These are phyloP conservation scores for Pterostichus niger DNA, from an alignment of 2,888 invertebrate species.

Conservation along the genomic window DNA sequence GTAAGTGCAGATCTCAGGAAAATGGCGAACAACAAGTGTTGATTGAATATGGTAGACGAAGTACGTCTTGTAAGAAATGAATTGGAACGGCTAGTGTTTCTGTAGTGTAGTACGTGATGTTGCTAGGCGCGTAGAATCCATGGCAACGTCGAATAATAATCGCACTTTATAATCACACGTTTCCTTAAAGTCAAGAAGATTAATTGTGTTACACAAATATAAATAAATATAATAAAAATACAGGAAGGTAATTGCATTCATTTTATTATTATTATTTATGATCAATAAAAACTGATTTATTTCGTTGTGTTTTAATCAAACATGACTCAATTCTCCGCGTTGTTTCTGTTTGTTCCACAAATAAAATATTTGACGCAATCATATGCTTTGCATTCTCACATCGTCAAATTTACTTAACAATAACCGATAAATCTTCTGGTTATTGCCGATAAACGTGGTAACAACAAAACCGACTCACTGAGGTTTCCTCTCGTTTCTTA, in stretches of 20 bases:
- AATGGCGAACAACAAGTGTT: no score
- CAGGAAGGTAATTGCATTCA: constrained; percentile 42
- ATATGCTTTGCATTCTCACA: not conserved
- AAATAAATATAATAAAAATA: constrained; percentile 40
- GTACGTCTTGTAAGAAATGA: no score
- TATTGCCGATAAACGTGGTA: constrained; percentile 6
- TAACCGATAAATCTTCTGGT: constrained; percentile 20
- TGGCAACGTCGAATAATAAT: no score
- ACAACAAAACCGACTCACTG: not conserved
- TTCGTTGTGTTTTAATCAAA: constrained; percentile 27
- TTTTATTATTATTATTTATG: constrained; percentile 55
- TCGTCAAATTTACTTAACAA: constrained; percentile 29
- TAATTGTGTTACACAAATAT: constrained; percentile 46
- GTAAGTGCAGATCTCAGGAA: no score
- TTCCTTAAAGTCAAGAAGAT: constrained; percentile 33
- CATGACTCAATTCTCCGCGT: constrained; percentile 24
- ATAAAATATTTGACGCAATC: constrained; percentile 40
- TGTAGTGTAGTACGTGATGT: no score
- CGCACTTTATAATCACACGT: constrained; percentile 10
- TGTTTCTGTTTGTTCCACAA: constrained; percentile 1
- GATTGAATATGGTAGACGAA: no score
- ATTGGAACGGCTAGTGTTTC: no score
- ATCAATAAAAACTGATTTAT: constrained; percentile 46
- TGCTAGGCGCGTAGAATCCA: no score
- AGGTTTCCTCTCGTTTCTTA: no score